phyloP scores from a whole-genome alignment of 1,140 invertebrate genomes.

The Panulirus ornatus region DNA sequence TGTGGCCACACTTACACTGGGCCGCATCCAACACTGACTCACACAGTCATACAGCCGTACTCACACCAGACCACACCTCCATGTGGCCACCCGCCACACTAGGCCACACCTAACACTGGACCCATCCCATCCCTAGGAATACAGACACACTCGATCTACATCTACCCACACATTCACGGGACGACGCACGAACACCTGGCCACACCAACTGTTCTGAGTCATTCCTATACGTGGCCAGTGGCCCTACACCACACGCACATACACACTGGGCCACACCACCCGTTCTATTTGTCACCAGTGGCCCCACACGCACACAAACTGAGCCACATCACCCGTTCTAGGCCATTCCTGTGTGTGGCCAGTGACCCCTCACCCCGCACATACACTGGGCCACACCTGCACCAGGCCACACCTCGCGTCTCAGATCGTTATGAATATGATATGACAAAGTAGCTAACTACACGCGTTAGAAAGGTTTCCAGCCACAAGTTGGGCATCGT shows the following conservation, averaged over 20 bases:
- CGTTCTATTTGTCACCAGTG: neutral
- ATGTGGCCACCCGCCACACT: neutral
- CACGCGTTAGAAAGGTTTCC: neutral
- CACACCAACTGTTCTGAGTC: too few relatives aligned
- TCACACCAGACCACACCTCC: neutral
- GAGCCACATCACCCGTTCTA: neutral
- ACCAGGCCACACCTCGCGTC: neutral
- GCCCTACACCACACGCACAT: too few relatives aligned
- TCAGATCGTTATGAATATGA: constrained; percentile 14
- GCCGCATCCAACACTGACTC: neutral
- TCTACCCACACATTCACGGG: neutral
- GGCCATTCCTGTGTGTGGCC: too few relatives aligned
- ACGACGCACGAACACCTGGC: neutral
- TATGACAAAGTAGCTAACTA: constrained; percentile 43
- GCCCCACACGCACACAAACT: neutral
- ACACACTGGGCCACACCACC: neutral
- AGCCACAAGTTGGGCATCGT: neutral
- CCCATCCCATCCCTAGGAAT: neutral
- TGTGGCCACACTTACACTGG: neutral
- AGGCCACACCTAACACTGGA: neutral
- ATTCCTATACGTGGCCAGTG: too few relatives aligned
- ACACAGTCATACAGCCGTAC: neutral
- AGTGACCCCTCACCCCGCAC: too few relatives aligned
- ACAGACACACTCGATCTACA: neutral
- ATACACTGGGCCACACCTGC: constrained; percentile 10